These are phyloP conservation scores for Mesoclemmys tuberculata DNA, from an alignment of 2,113 vertebrate species.

Conservation along the genomic window DNA sequence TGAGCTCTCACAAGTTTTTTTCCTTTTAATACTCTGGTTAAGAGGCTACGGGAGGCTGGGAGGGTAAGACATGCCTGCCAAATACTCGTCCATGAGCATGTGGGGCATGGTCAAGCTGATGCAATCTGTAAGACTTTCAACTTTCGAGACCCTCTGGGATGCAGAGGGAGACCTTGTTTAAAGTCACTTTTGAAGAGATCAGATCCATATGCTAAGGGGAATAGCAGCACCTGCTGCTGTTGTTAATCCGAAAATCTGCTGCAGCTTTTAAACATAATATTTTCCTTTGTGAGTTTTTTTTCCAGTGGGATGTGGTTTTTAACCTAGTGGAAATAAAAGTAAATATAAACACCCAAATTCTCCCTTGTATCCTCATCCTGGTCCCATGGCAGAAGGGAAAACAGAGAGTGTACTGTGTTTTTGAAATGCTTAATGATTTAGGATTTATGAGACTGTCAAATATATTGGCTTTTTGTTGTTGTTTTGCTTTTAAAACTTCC, in stretches of 20 bases:
- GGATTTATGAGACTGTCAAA: not conserved
- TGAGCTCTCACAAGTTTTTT: not conserved
- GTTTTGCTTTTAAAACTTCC: not conserved
- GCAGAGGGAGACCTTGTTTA: not conserved
- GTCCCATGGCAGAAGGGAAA: not conserved
- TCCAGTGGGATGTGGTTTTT: not conserved
- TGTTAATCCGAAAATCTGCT: not conserved
- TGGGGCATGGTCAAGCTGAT: not conserved
- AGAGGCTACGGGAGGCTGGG: rapidly evolving
- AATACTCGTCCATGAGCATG: rapidly evolving
- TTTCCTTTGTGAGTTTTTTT: not conserved
- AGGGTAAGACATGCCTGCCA: not conserved
- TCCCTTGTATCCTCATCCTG: not conserved
- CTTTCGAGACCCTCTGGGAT: not conserved
- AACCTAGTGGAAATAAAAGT: not conserved
- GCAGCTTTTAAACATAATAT: not conserved
- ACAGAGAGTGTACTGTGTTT: not conserved
- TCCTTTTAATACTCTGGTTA: rapidly evolving
- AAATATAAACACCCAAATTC: not conserved
- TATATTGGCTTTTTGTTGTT: not conserved
- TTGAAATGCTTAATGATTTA: not conserved
- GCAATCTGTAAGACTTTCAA: not conserved
- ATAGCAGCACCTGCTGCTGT: not conserved
- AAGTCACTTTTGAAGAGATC: not conserved
- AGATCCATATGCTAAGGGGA: not conserved